Evolutionary conservation across 1,140 invertebrate species (phyloP).

Genomic region (Nephotettix cincticeps): DNA sequence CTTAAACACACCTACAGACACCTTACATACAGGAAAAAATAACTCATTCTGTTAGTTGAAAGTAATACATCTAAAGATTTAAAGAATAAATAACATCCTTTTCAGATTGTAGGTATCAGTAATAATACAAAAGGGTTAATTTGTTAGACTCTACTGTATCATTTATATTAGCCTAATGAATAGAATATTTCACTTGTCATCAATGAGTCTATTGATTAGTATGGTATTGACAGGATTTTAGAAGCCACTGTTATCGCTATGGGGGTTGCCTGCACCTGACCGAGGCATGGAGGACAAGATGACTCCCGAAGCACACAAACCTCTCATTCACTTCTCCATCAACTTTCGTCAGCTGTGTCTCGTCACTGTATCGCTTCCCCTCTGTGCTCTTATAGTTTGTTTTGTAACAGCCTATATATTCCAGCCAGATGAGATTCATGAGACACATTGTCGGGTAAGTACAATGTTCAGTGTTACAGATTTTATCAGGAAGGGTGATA

Average conservation of each 20-base stretch:
- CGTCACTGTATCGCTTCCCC: constrained; percentile 75
- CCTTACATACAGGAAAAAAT: too few relatives aligned
- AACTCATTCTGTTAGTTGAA: too few relatives aligned
- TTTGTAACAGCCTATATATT: constrained; percentile 85
- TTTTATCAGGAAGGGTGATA: too few relatives aligned
- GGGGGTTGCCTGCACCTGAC: background rate
- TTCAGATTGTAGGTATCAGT: too few relatives aligned
- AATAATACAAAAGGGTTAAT: too few relatives aligned
- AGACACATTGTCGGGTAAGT: constrained; percentile 87
- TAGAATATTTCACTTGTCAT: background rate
- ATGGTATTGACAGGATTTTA: background rate
- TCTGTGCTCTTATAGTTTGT: constrained; percentile 78
- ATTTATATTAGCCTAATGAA: too few relatives aligned
- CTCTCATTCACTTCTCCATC: constrained; percentile 50
- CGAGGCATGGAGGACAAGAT: background rate
- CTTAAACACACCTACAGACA: too few relatives aligned
- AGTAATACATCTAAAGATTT: too few relatives aligned
- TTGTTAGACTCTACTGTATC: too few relatives aligned
- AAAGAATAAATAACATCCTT: too few relatives aligned
- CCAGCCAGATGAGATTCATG: constrained; percentile 87
- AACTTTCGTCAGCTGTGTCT: constrained; percentile 70
- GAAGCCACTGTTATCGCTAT: background rate
- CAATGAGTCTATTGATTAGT: background rate
- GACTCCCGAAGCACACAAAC: background rate
- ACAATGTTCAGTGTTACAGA: too few relatives aligned